Percentiles rank a stretch among this genome's conserved stretches.
Evolutionary conservation across 2,797 vertebrate genomes (phyloP).

Genomic region (Phyllotis vaccarum): DNA sequence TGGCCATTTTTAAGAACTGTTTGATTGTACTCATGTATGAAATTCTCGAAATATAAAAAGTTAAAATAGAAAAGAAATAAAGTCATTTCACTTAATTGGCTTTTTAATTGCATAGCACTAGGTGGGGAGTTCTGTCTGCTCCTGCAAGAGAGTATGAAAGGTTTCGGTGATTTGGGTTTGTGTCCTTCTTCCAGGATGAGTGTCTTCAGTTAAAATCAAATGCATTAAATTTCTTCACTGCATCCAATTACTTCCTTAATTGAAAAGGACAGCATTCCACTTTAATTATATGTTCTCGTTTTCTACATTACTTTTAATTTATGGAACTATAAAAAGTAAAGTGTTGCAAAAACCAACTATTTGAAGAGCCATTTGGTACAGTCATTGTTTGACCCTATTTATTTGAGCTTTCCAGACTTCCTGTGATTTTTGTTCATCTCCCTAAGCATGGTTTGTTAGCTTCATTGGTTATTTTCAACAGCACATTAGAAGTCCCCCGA

Average conservation of each 20-base stretch:
- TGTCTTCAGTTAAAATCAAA: constrained; percentile 61
- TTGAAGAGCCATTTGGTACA: constrained; percentile 65
- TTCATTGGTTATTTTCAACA: constrained; percentile 67
- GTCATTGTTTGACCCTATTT: constrained; percentile 60
- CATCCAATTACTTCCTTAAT: constrained; percentile 71
- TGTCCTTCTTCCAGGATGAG: neutral
- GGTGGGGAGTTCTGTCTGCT: neutral
- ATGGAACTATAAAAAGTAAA: constrained; percentile 66
- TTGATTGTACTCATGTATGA: neutral
- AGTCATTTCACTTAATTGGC: constrained; percentile 11
- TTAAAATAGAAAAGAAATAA: constrained; percentile 41
- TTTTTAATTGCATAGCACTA: neutral
- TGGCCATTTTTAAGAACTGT: neutral
- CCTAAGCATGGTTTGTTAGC: constrained; percentile 56
- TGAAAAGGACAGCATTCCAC: constrained; percentile 70
- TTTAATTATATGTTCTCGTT: constrained; percentile 71
- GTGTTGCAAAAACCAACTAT: constrained; percentile 58
- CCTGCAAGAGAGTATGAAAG: neutral
- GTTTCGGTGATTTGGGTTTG: constrained; percentile 4
- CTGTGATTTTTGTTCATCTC: constrained; percentile 62
- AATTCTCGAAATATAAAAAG: neutral
- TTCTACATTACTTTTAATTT: constrained; percentile 76
- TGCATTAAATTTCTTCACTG: constrained; percentile 58
- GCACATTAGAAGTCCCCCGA: constrained; percentile 55
- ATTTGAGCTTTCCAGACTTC: constrained; percentile 68